Base-by-base conservation (phyloP, 2,797 vertebrate species). In the Pangasius larnaudii region DNA sequence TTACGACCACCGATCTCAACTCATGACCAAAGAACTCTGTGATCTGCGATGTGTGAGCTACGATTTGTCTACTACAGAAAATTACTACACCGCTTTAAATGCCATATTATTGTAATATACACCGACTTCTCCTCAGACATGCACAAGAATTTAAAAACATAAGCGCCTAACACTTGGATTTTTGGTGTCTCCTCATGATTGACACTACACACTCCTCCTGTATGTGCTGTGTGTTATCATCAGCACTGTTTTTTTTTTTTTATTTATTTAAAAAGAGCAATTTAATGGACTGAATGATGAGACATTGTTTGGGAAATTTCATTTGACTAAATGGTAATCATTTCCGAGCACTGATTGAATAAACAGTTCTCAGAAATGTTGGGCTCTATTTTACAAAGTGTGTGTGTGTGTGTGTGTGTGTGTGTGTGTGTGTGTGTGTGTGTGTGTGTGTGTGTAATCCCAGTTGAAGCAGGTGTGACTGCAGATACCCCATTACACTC, bases 401-500 rank as follows among this genome's bases (percentile, higher is more conserved):
- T 87, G 42, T 51, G 63, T 74, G 69, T 19, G 67, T 58, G n/a
- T n/a, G n/a, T n/a, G n/a, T n/a, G n/a, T n/a, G 39, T 46, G 71
- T 49, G 75, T 51, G 49, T 82, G 75, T 72, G 75, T 87, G 42
- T 51, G 63, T 74, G 69, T 19, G 67, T 71, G 75, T 87, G 42
- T 51, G 63, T 74, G 69, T 19, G 39, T 46, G 71, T 49, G 75
- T 51, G 49, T 82, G 75, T 72, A 36, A 71, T 77, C 24, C 42
- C 42, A 49, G 42, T 6, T 77, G 82, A 36, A 86, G 88, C 88
- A 89, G 84, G 86, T 91, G 90, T 87, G 88, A 83, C 59, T 84
- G 77, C 59, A 85, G 75, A 67, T 74, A 90, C 88, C 84, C 72
- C 53, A 86, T 85, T 87, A 63, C 36, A 86, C 56, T 90, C 53